phyloP scores from a whole-genome alignment of 2,797 vertebrate genomes.

The Tapirus indicus region DNA sequence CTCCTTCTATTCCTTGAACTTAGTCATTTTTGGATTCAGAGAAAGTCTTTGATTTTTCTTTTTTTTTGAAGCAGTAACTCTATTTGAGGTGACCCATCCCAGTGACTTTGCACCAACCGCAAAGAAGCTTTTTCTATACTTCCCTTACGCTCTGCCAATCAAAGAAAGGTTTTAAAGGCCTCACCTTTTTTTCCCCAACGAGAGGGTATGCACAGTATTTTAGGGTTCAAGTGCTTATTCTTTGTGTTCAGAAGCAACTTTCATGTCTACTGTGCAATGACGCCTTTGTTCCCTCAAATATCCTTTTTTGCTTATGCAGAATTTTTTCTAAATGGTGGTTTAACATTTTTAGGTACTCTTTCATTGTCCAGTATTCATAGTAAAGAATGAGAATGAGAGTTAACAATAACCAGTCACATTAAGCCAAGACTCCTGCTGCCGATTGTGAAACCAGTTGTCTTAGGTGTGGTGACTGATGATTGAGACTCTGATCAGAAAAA shows the following conservation, averaged over 20 bases:
- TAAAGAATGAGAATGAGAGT: slow-evolving; percentile 51
- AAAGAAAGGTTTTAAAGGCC: slow-evolving; percentile 11
- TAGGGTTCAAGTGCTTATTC: neutral
- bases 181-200: neutral
- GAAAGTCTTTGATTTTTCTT: neutral
- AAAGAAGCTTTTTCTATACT: neutral
- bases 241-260: slow-evolving; percentile 14
- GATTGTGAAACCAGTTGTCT: slow-evolving; percentile 69
- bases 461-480: slow-evolving; percentile 68
- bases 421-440: slow-evolving; percentile 60
- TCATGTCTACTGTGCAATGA: neutral
- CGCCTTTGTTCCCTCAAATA: neutral
- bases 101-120: neutral
- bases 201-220: slow-evolving; percentile 22
- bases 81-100: neutral
- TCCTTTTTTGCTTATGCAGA: neutral
- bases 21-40: neutral
- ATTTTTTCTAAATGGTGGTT: slow-evolving; percentile 29
- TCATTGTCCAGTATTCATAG: slow-evolving; percentile 23
- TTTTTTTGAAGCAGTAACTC: neutral
- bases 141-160: neutral
- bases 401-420: slow-evolving; percentile 56
- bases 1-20: neutral
- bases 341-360: neutral
- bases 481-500: slow-evolving; percentile 78